A percentile compares a stretch with the other conserved stretches of the same genome.
phyloP scores from a whole-genome alignment of 2,797 vertebrate genomes.

The Bradypodion ventrale region DNA sequence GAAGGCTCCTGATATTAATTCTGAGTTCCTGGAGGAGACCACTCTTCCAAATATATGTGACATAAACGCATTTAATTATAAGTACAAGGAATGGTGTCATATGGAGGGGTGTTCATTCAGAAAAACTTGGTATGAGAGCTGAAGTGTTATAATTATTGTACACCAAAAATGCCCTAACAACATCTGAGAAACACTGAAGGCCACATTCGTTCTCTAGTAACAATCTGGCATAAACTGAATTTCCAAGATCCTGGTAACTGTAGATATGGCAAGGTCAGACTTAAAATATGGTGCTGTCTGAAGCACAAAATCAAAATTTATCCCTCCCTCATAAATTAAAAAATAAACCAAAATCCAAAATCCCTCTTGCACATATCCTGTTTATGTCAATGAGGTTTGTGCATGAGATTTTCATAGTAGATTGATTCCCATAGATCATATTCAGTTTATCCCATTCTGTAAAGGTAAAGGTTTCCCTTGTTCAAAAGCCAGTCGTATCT shows the following conservation, averaged over 20 bases:
- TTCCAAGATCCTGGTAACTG: neutral
- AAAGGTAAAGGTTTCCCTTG: too few species aligned
- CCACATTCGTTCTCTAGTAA: neutral
- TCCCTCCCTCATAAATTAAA: neutral
- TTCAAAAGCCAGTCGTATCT: too few species aligned
- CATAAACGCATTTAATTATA: neutral
- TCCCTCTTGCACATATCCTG: neutral
- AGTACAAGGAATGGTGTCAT: neutral
- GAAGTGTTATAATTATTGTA: neutral
- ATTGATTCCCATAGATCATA: neutral
- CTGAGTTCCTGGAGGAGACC: too few species aligned
- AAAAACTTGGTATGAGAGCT: neutral
- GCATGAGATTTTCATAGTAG: neutral
- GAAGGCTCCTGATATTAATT: neutral
- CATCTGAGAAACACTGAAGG: too few species aligned
- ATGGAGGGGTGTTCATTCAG: neutral
- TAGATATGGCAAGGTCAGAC: neutral
- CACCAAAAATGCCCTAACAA: neutral
- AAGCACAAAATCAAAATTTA: too few species aligned
- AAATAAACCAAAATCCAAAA: conserved; percentile 10
- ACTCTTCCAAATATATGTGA: too few species aligned
- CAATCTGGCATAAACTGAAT: neutral
- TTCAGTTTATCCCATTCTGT: too few species aligned
- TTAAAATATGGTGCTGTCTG: too few species aligned
- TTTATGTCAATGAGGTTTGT: neutral